A percentile compares a stretch with the other conserved stretches of the same genome.
Evolutionary conservation across 2,888 invertebrate genomes (phyloP).

Genomic region (Fragum whitleyi): DNA sequence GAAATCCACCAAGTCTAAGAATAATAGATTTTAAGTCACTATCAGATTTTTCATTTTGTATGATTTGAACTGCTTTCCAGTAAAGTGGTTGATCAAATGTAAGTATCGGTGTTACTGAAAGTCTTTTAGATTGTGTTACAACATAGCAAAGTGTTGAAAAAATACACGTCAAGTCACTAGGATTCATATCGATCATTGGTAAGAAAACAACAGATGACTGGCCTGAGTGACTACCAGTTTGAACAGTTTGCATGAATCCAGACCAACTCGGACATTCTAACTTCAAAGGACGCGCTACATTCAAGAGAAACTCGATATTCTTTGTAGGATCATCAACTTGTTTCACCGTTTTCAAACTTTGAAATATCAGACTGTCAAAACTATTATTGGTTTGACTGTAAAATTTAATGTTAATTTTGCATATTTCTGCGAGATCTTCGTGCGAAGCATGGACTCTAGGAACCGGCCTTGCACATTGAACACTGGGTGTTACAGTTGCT

Average conservation of each 20-base stretch:
- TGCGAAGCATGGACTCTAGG: too few relatives aligned
- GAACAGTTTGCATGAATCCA: slow-evolving; percentile 20
- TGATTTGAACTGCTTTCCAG: slow-evolving; percentile 64
- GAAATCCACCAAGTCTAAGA: too few relatives aligned
- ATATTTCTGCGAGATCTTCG: too few relatives aligned
- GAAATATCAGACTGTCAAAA: slow-evolving; percentile 1
- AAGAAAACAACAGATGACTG: not conserved
- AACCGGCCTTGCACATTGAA: too few relatives aligned
- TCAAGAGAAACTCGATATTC: not conserved
- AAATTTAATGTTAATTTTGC: not conserved
- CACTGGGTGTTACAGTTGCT: too few relatives aligned
- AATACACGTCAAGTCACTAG: slow-evolving; percentile 32
- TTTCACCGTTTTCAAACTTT: too few relatives aligned
- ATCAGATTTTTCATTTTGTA: slow-evolving; percentile 27
- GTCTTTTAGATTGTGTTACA: slow-evolving; percentile 32
- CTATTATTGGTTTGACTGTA: not conserved
- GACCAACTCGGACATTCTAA: slow-evolving; percentile 19
- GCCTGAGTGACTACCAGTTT: not conserved
- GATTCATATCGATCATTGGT: slow-evolving; percentile 30
- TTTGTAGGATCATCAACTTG: slow-evolving; percentile 1
- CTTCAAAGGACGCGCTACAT: not conserved
- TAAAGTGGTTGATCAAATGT: slow-evolving; percentile 69
- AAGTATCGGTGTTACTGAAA: slow-evolving; percentile 35
- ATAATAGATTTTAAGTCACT: slow-evolving; percentile 48
- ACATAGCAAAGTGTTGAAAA: slow-evolving; percentile 59